Evolutionary conservation across 1,140 invertebrate genomes (phyloP).

Genomic region (Pogonognathellus flavescens): DNA sequence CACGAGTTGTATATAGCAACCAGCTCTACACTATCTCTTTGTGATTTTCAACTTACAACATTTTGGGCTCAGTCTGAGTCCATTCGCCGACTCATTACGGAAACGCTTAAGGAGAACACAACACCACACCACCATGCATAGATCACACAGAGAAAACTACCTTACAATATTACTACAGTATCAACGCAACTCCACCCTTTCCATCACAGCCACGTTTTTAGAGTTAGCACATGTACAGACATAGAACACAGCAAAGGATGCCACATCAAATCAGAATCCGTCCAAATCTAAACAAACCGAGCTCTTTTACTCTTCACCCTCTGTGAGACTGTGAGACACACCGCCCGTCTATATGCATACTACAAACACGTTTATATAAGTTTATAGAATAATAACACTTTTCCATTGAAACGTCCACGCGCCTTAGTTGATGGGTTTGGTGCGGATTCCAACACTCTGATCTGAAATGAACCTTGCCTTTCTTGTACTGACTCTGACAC

Average conservation of each 20-base stretch:
- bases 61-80: background rate
- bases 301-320: slow-evolving; percentile 17
- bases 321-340: slow-evolving; percentile 2
- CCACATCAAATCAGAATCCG: slow-evolving; percentile 38
- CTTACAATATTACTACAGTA: background rate
- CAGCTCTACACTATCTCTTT: slow-evolving; percentile 6
- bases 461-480: too few species aligned
- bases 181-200: slow-evolving; percentile 36
- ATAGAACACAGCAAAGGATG: background rate
- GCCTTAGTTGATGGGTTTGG: background rate
- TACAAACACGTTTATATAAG: background rate
- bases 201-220: background rate
- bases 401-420: background rate
- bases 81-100: slow-evolving; percentile 35
- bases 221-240: background rate
- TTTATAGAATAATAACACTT: slow-evolving; percentile 21
- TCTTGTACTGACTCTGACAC: too few species aligned
- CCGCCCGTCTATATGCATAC: slow-evolving; percentile 18
- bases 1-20: background rate
- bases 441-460: too few species aligned
- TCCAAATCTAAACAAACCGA: slow-evolving; percentile 42
- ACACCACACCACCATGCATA: background rate
- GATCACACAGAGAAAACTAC: background rate
- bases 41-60: background rate
- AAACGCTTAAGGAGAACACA: slow-evolving; percentile 18